A percentile compares a stretch with the other conserved stretches of the same genome.
These are phyloP conservation scores for Spisula solida DNA, from an alignment of 2,888 invertebrate genomes.

Conservation along the genomic window DNA sequence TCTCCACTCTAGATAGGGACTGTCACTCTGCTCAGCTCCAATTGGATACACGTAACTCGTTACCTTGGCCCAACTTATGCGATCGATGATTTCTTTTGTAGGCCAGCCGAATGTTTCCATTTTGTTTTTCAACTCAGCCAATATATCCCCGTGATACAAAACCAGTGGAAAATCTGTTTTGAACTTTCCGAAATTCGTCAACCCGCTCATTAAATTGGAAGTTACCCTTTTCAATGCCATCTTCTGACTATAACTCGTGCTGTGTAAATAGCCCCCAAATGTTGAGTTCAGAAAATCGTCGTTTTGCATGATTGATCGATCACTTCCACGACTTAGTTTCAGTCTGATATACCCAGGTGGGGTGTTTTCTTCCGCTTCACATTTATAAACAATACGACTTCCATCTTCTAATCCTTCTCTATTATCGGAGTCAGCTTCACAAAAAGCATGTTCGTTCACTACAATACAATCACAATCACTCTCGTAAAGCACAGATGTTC, in stretches of 20 bases:
- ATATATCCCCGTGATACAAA: not conserved
- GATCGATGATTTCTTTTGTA: not conserved
- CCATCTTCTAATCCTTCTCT: not conserved
- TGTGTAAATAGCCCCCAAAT: not conserved
- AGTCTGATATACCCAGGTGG: constrained; percentile 16
- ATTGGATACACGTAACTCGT: not conserved
- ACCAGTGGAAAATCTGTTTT: not conserved
- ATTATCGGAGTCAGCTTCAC: not conserved
- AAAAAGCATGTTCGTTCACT: not conserved
- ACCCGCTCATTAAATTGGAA: not conserved
- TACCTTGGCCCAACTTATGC: not conserved
- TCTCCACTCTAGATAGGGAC: constrained; percentile 3
- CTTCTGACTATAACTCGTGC: not conserved
- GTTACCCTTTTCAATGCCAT: not conserved
- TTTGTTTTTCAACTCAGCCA: not conserved
- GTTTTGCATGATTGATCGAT: not conserved
- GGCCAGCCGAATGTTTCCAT: not conserved
- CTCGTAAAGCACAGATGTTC: not conserved
- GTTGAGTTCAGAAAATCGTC: not conserved
- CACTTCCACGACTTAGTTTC: not conserved
- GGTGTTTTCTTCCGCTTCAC: not conserved
- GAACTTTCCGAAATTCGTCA: not conserved
- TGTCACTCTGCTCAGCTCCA: not conserved
- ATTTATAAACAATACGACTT: not conserved
- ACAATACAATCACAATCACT: not conserved